Base-by-base conservation (phyloP, 2,888 invertebrate species). In the Agelastica alni region DNA sequence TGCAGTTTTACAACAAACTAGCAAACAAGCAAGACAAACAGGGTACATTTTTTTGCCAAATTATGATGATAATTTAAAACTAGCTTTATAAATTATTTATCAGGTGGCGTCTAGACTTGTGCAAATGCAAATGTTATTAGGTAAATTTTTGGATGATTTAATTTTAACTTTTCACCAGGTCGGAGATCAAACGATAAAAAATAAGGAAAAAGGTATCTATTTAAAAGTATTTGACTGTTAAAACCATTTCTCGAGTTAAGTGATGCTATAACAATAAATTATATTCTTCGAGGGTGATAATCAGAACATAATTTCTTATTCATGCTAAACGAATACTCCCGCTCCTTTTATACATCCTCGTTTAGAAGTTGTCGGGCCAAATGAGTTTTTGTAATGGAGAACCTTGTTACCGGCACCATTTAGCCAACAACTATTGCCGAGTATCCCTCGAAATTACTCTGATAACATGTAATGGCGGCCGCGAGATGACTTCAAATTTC, bases 381-480 rank as follows among this genome's bases (percentile, higher is more conserved):
- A 70, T 69, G 65, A 69, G 68, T 70, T 70, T 70, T 70, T 69
- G 68, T 68, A 67, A 66, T 63, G 66, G 67, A 61, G 58, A 62
- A 63, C 60, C 70, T 71, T 70, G 70, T 71, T 70, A 70, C 70
- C 60, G 70, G 68, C 69, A 67, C 69, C 69, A 69, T 71, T 70
- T 65, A 65, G 66, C 63, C 67, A 70, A 71, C 71, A 71, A 71
- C 71, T 70, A 71, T 71, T 66, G 58, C 59, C 60, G 63, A 64
- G 67, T 69, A 70, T 70, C 68, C 69, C 69, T 63, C 62, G 59
- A 64, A 74, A 74, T 74, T 71, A 71, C 71, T 60, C 70, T 72
- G 74, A 74, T 73, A 72, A 73, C 74, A 70, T 66, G 70, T 70
- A 74, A 73, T 70, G 71, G 68, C 65, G 61, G 69, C 71, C 71